phyloP scores from a whole-genome alignment of 2,797 vertebrate species.

The Chaetophractus vellerosus region DNA sequence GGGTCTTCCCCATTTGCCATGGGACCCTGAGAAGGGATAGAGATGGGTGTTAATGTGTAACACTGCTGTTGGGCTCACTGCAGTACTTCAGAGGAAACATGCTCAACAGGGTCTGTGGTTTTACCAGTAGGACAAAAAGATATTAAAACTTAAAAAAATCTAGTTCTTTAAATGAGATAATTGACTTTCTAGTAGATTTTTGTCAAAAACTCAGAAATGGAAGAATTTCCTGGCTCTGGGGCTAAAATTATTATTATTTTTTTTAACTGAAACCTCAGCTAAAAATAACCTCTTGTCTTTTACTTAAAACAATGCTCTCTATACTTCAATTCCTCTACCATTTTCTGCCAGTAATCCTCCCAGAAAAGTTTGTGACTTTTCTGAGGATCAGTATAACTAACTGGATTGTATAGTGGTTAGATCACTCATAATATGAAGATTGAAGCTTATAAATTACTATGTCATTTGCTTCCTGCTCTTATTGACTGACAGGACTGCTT shows the following conservation, averaged over 20 bases:
- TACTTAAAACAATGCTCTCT: not conserved
- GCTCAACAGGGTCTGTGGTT: not conserved
- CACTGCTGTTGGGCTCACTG: not conserved
- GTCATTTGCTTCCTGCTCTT: not conserved
- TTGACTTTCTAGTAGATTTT: constrained; percentile 19
- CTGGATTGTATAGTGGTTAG: no score
- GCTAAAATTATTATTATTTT: constrained; percentile 29
- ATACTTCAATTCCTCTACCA: not conserved
- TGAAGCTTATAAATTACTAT: not conserved
- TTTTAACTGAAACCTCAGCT: not conserved
- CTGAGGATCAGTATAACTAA: not conserved
- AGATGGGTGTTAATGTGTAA: not conserved
- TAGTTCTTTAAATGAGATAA: not conserved
- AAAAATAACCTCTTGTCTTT: not conserved
- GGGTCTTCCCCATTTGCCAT: no score
- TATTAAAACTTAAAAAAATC: not conserved
- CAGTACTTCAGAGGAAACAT: not conserved
- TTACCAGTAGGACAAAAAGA: not conserved
- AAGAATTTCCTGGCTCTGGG: not conserved
- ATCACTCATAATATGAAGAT: not conserved
- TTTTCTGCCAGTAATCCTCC: not conserved
- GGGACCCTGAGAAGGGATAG: not conserved
- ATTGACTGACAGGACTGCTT: not conserved
- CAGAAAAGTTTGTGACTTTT: not conserved
- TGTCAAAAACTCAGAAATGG: not conserved